Conservation (phyloP, 1,140 invertebrate species). For the Drosophila arawakana region DNA sequence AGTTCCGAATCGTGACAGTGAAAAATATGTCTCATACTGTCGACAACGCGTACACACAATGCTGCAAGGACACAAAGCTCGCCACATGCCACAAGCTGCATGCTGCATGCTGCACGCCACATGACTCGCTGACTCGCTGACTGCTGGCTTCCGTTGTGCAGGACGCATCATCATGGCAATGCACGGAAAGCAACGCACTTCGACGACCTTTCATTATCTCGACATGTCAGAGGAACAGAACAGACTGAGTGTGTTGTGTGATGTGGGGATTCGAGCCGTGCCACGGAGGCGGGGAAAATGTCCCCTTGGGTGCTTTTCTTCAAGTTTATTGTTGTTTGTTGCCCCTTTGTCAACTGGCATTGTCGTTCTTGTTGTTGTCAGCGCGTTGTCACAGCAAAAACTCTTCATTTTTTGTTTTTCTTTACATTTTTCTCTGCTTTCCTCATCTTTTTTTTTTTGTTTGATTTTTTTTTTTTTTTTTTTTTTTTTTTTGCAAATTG, state of each 20-base stretch:
- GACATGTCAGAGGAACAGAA: background rate
- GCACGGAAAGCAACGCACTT: conserved; percentile 69
- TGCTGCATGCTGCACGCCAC: background rate
- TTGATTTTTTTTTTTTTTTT: conserved; percentile 5
- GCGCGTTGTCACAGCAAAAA: conserved; percentile 41
- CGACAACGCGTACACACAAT: background rate
- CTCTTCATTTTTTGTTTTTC: conserved; percentile 38
- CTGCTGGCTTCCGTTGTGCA: conserved; percentile 36
- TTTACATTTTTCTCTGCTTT: conserved; percentile 14
- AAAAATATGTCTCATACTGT: background rate
- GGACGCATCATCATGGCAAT: conserved; percentile 39
- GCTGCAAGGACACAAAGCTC: background rate
- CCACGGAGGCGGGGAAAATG: background rate
- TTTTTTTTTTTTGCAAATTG: conserved; percentile 65
- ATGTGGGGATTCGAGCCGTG: background rate
- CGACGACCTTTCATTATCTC: conserved; percentile 80
- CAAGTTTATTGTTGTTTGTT: conserved; percentile 54
- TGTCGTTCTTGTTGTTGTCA: conserved; percentile 44
- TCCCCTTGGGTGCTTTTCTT: conserved; percentile 30
- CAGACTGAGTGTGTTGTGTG: background rate
- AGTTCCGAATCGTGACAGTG: conserved; percentile 34
- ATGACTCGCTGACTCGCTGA: conserved; percentile 7
- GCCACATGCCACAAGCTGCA: background rate
- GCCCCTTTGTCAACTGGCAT: conserved; percentile 72
- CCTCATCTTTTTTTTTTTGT: conserved; percentile 21